A percentile compares a stretch with the other conserved stretches of the same genome.
Evolutionary conservation across 2,797 vertebrate species (phyloP).

Genomic region (Stomatorhinus walkeri): DNA sequence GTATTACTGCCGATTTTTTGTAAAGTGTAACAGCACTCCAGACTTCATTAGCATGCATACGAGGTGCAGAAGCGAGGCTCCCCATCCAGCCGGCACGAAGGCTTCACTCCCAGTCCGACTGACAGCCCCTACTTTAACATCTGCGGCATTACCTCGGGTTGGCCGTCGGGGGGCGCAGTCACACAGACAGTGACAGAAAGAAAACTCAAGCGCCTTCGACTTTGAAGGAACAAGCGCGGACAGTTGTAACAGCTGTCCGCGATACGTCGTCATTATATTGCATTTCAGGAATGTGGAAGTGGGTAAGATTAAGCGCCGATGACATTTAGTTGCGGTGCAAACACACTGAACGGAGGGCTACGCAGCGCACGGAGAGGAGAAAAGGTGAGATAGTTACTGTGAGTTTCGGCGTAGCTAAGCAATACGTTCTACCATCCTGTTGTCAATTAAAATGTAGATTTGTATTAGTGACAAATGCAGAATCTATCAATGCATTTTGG

Average conservation of each 20-base stretch:
- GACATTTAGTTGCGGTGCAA: conserved; percentile 3
- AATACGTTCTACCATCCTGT: neutral
- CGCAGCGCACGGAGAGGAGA: conserved; percentile 6
- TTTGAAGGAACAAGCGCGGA: conserved; percentile 3
- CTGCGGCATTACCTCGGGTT: neutral
- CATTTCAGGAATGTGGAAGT: conserved; percentile 6
- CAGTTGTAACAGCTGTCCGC: neutral
- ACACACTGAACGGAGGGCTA: neutral
- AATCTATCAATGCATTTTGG: neutral
- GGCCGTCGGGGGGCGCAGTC: conserved; percentile 12
- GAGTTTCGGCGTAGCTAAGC: conserved; percentile 1
- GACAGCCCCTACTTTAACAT: neutral
- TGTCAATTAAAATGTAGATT: conserved; percentile 5
- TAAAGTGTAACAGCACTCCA: neutral
- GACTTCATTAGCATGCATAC: neutral
- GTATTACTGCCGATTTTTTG: neutral
- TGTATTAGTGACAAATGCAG: neutral
- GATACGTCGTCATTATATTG: neutral
- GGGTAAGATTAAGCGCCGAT: neutral
- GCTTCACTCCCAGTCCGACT: neutral
- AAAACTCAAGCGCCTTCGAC: neutral
- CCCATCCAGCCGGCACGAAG: neutral
- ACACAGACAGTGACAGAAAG: neutral
- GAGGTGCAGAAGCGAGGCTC: neutral
- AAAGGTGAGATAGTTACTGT: conserved; percentile 3